Evolutionary conservation across 1,140 invertebrate species (phyloP).

Genomic region (Camponotus pennsylvanicus): DNA sequence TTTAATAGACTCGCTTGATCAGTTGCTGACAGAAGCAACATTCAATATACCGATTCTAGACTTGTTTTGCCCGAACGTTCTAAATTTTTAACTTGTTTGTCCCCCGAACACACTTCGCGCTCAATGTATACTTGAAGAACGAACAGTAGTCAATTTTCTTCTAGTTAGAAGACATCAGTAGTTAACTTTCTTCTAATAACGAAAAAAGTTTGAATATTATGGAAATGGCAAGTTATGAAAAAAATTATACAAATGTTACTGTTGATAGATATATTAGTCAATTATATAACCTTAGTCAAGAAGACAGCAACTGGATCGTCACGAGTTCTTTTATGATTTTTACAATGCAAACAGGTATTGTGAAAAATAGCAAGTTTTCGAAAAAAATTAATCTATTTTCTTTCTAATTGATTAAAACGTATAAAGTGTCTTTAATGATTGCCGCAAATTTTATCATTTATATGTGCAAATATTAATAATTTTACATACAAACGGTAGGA

Average conservation of each 20-base stretch:
- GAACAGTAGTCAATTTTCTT: constrained; percentile 44
- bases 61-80: constrained; percentile 60
- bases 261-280: constrained; percentile 70
- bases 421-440: background rate
- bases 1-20: background rate
- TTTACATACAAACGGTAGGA: constrained; percentile 85
- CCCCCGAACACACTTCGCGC: constrained; percentile 6
- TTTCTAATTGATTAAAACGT: background rate
- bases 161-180: constrained; percentile 17
- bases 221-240: constrained; percentile 46
- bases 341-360: constrained; percentile 97
- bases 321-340: constrained; percentile 98
- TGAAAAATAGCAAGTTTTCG: constrained; percentile 44
- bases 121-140: background rate
- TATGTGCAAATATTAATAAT: background rate
- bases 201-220: constrained; percentile 34
- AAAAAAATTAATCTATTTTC: background rate
- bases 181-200: constrained; percentile 18
- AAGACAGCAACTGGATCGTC: constrained; percentile 97
- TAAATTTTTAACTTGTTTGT: constrained; percentile 78
- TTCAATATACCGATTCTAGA: constrained; percentile 36
- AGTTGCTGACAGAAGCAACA: constrained; percentile 25
- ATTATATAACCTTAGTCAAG: constrained; percentile 88
- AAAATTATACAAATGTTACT: constrained; percentile 56
- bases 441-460: background rate